Conservation (phyloP, 2,888 invertebrate genomes). For the Erpobdella octoculata region DNA sequence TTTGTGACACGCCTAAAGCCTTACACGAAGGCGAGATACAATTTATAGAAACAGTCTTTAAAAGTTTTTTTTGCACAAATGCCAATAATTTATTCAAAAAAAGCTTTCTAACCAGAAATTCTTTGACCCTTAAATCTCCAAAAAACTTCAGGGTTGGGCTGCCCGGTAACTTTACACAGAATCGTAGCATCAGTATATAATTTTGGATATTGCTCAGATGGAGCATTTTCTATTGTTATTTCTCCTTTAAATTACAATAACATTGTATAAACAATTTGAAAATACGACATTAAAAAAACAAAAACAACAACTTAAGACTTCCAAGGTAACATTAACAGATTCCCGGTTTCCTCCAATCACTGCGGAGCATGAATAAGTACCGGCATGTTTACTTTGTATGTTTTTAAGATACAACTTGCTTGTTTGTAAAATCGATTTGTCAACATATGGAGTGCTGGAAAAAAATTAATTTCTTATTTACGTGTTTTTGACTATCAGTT, state of each 20-base stretch:
- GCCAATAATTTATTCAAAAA: too few species aligned
- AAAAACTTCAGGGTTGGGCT: constrained; percentile 32
- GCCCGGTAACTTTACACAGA: constrained; percentile 32
- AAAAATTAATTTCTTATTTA: not conserved
- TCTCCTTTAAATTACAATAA: not conserved
- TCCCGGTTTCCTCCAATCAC: constrained; percentile 32
- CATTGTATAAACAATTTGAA: not conserved
- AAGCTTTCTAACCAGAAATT: too few species aligned
- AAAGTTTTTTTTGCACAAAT: not conserved
- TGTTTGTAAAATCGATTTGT: constrained; percentile 26
- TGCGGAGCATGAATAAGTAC: constrained; percentile 36
- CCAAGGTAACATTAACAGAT: constrained; percentile 20
- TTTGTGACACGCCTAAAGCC: not conserved
- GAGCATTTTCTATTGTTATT: constrained; percentile 21
- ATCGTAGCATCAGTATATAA: constrained; percentile 37
- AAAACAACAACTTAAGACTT: constrained; percentile 30
- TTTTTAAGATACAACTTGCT: constrained; percentile 37
- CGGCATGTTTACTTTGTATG: constrained; percentile 34
- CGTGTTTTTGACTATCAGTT: too few species aligned
- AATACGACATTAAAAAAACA: not conserved
- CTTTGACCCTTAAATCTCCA: constrained; percentile 30
- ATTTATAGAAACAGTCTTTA: not conserved
- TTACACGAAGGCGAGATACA: not conserved
- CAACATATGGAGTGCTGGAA: constrained; percentile 26
- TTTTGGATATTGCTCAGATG: constrained; percentile 35